Percentiles rank a stretch among this genome's conserved stretches.
Conservation (phyloP, 2,113 vertebrate genomes). For the Cairina moschata region DNA sequence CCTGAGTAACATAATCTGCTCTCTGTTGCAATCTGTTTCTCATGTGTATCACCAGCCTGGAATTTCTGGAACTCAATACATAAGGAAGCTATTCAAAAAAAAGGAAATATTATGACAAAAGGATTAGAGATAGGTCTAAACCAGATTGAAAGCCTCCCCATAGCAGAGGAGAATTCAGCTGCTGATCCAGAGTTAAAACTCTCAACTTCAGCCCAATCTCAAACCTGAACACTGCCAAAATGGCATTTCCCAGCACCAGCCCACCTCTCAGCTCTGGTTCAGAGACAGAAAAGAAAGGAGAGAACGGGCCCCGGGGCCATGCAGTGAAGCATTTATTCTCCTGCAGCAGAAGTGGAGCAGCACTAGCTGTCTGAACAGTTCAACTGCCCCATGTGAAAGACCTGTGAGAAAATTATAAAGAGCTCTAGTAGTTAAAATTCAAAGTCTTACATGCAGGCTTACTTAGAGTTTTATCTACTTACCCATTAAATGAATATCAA, state of each 20-base stretch:
- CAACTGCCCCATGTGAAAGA: background rate
- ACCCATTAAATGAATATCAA: conserved; percentile 63
- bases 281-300: background rate
- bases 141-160: background rate
- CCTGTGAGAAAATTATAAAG: conserved; percentile 14
- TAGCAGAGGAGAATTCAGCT: background rate
- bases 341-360: background rate
- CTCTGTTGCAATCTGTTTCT: conserved; percentile 53
- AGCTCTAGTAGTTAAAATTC: conserved; percentile 52
- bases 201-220: background rate
- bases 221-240: background rate
- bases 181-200: background rate
- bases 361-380: background rate
- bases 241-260: background rate
- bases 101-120: conserved; percentile 8
- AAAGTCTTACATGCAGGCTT: conserved; percentile 24
- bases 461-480: conserved; percentile 59
- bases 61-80: conserved; percentile 63
- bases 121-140: conserved; percentile 25
- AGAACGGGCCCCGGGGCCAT: background rate
- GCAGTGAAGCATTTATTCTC: background rate
- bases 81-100: conserved; percentile 60
- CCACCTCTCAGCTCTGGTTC: background rate
- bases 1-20: conserved; percentile 38
- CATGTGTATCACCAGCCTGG: conserved; percentile 31